These are phyloP conservation scores for Varroa destructor DNA, from an alignment of 1,140 invertebrate genomes.

Conservation along the genomic window DNA sequence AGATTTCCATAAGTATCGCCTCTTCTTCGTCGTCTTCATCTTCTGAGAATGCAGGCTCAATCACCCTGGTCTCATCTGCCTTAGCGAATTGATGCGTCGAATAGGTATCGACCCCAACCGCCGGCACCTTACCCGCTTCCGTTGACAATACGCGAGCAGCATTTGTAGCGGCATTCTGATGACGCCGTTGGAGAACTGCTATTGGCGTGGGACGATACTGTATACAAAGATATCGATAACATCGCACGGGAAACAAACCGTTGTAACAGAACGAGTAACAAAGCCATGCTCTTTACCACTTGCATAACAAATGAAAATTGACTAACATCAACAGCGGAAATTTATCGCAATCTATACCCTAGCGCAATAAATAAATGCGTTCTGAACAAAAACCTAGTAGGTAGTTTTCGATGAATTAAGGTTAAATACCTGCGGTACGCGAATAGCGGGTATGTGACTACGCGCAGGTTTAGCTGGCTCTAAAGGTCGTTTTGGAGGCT, in stretches of 20 bases:
- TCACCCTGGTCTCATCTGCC: not conserved
- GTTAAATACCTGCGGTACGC: no score
- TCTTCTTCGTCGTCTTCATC: constrained; percentile 24
- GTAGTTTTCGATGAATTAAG: not conserved
- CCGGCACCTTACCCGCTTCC: not conserved
- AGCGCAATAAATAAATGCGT: not conserved
- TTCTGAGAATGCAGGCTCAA: constrained; percentile 8
- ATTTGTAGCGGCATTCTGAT: not conserved
- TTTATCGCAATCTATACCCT: not conserved
- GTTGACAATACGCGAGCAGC: not conserved
- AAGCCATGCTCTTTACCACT: not conserved
- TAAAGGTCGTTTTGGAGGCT: no score
- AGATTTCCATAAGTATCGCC: constrained; percentile 20
- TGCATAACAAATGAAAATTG: not conserved
- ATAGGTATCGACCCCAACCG: not conserved
- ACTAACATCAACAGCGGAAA: not conserved
- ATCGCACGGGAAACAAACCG: not conserved
- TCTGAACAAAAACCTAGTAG: not conserved
- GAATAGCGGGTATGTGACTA: no score
- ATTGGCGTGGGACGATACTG: constrained; percentile 24
- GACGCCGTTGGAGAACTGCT: constrained; percentile 12
- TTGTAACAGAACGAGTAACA: not conserved
- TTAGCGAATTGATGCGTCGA: not conserved
- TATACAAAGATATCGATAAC: not conserved
- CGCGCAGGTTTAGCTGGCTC: no score